phyloP scores from a whole-genome alignment of 2,797 vertebrate species.

The Galagoides demidoff region DNA sequence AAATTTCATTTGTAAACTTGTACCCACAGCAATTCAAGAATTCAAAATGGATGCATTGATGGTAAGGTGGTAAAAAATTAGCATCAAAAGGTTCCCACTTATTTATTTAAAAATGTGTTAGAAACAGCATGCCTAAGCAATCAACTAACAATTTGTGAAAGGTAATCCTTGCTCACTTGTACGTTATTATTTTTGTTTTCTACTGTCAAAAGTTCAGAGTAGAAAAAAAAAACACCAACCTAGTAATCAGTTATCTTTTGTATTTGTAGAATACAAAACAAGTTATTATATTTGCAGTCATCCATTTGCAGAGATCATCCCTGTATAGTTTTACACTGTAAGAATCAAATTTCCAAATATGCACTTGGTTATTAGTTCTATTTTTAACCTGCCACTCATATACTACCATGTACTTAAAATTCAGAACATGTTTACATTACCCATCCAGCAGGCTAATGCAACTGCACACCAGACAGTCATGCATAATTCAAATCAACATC shows the following conservation, averaged over 20 bases:
- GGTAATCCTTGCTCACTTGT: neutral
- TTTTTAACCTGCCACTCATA: conserved; percentile 89
- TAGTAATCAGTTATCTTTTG: conserved; percentile 31
- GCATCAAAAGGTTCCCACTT: neutral
- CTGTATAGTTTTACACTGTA: conserved; percentile 75
- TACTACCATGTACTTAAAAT: conserved; percentile 88
- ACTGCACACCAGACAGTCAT: conserved; percentile 90
- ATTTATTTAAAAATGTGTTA: neutral
- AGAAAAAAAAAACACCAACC: conserved; percentile 3
- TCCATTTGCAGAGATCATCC: conserved; percentile 72
- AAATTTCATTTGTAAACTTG: conserved; percentile 46
- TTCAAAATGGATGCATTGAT: conserved; percentile 14
- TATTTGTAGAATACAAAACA: conserved; percentile 37
- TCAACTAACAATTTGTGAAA: conserved; percentile 37
- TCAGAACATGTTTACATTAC: conserved; percentile 90
- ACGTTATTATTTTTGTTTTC: conserved; percentile 25
- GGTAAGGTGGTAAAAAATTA: neutral
- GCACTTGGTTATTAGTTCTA: conserved; percentile 88
- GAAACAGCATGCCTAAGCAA: neutral
- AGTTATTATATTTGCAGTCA: conserved; percentile 74
- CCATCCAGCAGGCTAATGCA: conserved; percentile 90
- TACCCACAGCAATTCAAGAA: neutral
- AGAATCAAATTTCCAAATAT: conserved; percentile 86
- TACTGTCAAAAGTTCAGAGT: conserved; percentile 53
- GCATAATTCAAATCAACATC: conserved; percentile 91